phyloP scores from a whole-genome alignment of 1,140 invertebrate genomes.

The Sarcophaga bullata region DNA sequence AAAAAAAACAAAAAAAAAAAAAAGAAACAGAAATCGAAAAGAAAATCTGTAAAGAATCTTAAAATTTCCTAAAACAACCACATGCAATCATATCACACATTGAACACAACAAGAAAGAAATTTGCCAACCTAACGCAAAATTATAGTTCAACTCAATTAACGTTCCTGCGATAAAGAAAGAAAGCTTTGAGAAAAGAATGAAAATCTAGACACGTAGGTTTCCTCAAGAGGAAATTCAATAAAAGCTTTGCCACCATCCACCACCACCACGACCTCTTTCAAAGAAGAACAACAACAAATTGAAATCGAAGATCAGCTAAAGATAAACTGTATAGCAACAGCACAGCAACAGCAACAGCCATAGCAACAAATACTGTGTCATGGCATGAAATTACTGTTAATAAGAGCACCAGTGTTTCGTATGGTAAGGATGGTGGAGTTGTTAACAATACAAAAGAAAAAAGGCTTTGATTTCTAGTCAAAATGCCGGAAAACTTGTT shows the following conservation, averaged over 20 bases:
- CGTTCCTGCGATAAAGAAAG: constrained; percentile 5
- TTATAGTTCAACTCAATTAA: constrained; percentile 33
- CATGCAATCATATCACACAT: background rate
- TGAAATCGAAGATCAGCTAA: background rate
- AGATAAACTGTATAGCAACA: background rate
- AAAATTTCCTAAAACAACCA: background rate
- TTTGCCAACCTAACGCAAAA: too few species aligned
- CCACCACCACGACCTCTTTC: too few species aligned
- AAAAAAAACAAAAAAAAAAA: background rate
- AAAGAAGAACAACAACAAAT: too few species aligned
- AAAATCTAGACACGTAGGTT: constrained; percentile 9
- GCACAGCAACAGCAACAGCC: too few species aligned
- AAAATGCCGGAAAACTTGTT: background rate
- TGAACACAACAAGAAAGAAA: constrained; percentile 20
- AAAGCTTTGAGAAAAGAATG: background rate
- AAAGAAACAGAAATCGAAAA: background rate
- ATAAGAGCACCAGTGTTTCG: too few species aligned
- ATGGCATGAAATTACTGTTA: too few species aligned
- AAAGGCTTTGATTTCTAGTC: background rate
- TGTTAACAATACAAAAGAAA: background rate
- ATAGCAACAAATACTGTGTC: too few species aligned
- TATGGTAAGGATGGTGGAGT: too few species aligned
- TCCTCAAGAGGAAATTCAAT: background rate
- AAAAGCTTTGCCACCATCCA: too few species aligned
- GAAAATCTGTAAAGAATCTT: constrained; percentile 7